Percentiles rank a stretch among this genome's conserved stretches.
Evolutionary conservation across 23 tunicate genomes (phyloP).

Genomic region (Clavelina lepadiformis): DNA sequence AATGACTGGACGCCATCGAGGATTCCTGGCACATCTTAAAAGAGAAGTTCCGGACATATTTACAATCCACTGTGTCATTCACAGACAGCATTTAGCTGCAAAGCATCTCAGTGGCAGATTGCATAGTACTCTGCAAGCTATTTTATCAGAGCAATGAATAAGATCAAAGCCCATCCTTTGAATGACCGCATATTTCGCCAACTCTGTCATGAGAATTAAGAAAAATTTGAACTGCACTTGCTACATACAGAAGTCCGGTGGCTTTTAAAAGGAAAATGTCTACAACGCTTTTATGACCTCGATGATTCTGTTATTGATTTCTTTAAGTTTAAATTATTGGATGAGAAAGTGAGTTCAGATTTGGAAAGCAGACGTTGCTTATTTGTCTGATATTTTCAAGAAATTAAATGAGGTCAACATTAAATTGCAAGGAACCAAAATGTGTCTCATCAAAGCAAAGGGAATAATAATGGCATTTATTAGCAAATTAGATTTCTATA

Average conservation of each 20-base stretch:
- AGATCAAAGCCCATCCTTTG: constrained; percentile 47
- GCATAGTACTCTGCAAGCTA: constrained; percentile 5
- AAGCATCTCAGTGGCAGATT: constrained; percentile 39
- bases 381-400: too few relatives aligned
- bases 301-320: constrained; percentile 27
- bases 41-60: constrained; percentile 20
- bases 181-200: constrained; percentile 29
- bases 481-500: too few relatives aligned
- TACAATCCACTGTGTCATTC: constrained; percentile 42
- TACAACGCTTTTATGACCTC: constrained; percentile 28
- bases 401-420: too few relatives aligned
- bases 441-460: constrained; percentile 11
- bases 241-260: constrained; percentile 43
- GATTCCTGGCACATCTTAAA: constrained; percentile 12
- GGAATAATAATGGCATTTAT: too few relatives aligned
- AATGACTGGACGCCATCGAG: constrained; percentile 35
- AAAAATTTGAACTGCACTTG: constrained; percentile 27
- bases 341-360: too few relatives aligned
- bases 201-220: constrained; percentile 39
- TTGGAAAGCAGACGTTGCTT: too few relatives aligned
- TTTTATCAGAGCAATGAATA: constrained; percentile 42
- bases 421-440: constrained; percentile 14
- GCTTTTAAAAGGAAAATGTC: constrained; percentile 49
- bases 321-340: too few relatives aligned
- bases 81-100: constrained; percentile 53